These are phyloP conservation scores for Opisthograptis luteolata DNA, from an alignment of 2,888 invertebrate species.

Conservation along the genomic window DNA sequence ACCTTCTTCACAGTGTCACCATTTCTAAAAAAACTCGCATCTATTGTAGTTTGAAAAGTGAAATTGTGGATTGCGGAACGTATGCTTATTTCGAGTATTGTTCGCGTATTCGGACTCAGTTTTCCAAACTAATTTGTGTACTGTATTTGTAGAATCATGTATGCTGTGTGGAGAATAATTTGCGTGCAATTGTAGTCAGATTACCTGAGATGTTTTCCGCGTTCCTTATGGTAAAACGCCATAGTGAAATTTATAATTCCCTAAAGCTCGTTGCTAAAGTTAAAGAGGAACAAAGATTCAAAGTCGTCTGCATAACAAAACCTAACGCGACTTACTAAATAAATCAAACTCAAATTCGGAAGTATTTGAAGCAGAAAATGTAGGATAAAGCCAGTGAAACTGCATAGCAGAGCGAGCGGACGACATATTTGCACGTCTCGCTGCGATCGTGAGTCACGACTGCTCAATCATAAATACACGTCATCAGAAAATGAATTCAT, in stretches of 20 bases:
- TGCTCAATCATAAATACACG: conserved; percentile 38
- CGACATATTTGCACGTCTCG: conserved; percentile 65
- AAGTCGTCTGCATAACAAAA: too few species aligned
- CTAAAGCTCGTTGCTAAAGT: too few species aligned
- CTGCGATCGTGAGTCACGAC: conserved; percentile 37
- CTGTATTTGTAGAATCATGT: conserved; percentile 17
- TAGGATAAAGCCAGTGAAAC: conserved; percentile 7
- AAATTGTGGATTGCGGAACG: conserved; percentile 44
- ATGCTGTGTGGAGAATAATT: background rate
- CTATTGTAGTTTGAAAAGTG: conserved; percentile 48
- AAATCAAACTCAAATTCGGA: background rate
- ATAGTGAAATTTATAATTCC: too few species aligned
- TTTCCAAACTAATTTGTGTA: conserved; percentile 31
- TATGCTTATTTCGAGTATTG: conserved; percentile 40
- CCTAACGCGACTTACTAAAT: background rate
- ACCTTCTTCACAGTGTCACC: conserved; percentile 5
- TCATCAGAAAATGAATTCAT: conserved; percentile 26
- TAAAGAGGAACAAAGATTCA: too few species aligned
- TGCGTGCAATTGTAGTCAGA: too few species aligned
- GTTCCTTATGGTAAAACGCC: too few species aligned
- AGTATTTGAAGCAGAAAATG: conserved; percentile 2
- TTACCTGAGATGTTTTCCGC: too few species aligned
- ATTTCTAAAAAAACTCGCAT: conserved; percentile 36
- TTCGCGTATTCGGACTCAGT: conserved; percentile 21
- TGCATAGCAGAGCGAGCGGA: conserved; percentile 27